Conservation (phyloP, 1,140 invertebrate genomes). For the Zelostemma sp. region DNA sequence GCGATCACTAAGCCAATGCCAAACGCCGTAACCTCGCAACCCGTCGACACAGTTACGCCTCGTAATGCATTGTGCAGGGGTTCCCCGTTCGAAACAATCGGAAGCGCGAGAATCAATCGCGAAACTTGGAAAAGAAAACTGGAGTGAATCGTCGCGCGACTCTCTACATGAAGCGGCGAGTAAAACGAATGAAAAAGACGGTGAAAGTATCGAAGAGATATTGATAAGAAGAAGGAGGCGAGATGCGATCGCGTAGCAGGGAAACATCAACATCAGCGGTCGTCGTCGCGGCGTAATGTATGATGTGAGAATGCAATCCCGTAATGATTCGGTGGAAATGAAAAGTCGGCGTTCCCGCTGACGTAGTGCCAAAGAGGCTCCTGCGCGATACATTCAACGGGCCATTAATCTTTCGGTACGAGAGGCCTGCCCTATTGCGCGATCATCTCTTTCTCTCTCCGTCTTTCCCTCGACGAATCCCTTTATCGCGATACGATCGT, state of each 20-base stretch:
- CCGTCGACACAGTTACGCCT: slow-evolving; percentile 35
- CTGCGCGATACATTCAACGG: slow-evolving; percentile 32
- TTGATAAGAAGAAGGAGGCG: not conserved
- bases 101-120: not conserved
- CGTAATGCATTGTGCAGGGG: slow-evolving; percentile 33
- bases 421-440: slow-evolving; percentile 44
- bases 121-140: too few species aligned
- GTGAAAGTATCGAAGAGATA: not conserved
- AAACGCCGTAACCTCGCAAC: slow-evolving; percentile 36
- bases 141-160: slow-evolving; percentile 1
- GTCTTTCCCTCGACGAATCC: slow-evolving; percentile 31
- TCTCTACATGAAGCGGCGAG: not conserved
- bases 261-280: too few species aligned
- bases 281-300: slow-evolving; percentile 2
- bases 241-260: not conserved
- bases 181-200: too few species aligned
- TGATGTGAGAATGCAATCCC: slow-evolving; percentile 29
- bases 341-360: slow-evolving; percentile 3
- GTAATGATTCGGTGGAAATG: slow-evolving; percentile 13
- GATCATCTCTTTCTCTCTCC: slow-evolving; percentile 32
- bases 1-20: slow-evolving; percentile 13
- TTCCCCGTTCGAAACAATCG: too few species aligned
- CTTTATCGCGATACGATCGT: slow-evolving; percentile 48
- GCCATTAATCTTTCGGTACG: slow-evolving; percentile 43
- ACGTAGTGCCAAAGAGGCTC: slow-evolving; percentile 27